Base-by-base conservation (phyloP, 2,113 vertebrate species). In the Arenaria interpres region DNA sequence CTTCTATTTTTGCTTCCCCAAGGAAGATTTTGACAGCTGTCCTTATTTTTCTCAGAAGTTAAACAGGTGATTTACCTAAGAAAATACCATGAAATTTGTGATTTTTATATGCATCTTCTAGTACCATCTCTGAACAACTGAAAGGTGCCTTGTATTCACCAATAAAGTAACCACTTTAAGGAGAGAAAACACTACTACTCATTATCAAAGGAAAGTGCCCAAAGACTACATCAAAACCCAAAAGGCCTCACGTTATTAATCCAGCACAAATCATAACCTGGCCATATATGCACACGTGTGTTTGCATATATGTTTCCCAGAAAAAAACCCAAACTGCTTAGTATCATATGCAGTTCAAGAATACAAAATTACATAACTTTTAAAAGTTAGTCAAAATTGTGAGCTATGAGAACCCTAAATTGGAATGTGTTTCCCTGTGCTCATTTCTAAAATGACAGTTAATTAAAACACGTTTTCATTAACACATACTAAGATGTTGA, bases 271-370 rank as follows among this genome's bases (percentile, higher is more conserved):
- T 27, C 19, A 66, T 57, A 71, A 76, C 23, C 18, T 54, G 39
- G 23, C 3, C 25, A 53, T 28, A 51, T 8, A 6, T 16, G 4
- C n/a, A 2, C 13, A 2, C 14, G 2, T 21, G 6, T 56, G 4
- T 18, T 12, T 27, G 2, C 8, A 3, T 2, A 0, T 43, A 4
- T 9, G 12, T 64, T 63, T 77, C 64, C 15, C 39, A 41, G 27
- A 3, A 67, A 85, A 78, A 78, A 64, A 8, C n/a, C 53, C 33
- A 13, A 1, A 2, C 51, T 60, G 14, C 27, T 79, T 85, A 63
- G n/a, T 9, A 43, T 46, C 18, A 87, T 10, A 85, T 7, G 7
- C 27, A 68, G 57, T 21, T 83, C 25, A 59, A 67, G 17, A 79
- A 60, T 17, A 91, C 4, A 74, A 67, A 74, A 78, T 33, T 23